phyloP scores from a whole-genome alignment of 2,888 invertebrate species.

The Malthinus flaveolus region DNA sequence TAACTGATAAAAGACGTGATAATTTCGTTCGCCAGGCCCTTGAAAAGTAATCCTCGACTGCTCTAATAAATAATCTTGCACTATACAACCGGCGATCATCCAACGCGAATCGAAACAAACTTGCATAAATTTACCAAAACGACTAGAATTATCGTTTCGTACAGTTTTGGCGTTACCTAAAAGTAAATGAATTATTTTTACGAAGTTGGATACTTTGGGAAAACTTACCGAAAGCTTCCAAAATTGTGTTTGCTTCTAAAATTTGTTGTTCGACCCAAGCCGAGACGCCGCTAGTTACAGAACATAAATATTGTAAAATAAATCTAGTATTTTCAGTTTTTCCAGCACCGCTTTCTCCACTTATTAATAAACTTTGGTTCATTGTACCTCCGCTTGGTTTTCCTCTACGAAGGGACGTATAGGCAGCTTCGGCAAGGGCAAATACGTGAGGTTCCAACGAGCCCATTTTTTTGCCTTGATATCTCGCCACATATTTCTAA shows the following conservation, averaged over 20 bases:
- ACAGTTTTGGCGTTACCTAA: conserved; percentile 91
- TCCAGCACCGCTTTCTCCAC: conserved; percentile 91
- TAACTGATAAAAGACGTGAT: conserved; percentile 90
- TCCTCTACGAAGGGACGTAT: conserved; percentile 69
- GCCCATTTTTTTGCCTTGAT: conserved; percentile 82
- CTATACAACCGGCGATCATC: conserved; percentile 89
- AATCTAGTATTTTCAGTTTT: conserved; percentile 93
- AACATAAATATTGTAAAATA: conserved; percentile 88
- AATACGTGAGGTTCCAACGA: conserved; percentile 86
- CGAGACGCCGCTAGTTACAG: conserved; percentile 76
- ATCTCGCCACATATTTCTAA: conserved; percentile 81
- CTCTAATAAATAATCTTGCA: conserved; percentile 88
- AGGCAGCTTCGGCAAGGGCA: conserved; percentile 87
- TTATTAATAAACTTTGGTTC: conserved; percentile 87
- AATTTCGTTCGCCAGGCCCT: conserved; percentile 84
- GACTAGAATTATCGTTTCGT: conserved; percentile 88
- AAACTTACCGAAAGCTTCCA: conserved; percentile 85
- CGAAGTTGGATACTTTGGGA: not conserved
- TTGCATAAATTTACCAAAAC: conserved; percentile 96
- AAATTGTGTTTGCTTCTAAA: conserved; percentile 88
- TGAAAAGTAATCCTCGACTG: conserved; percentile 90
- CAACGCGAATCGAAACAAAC: conserved; percentile 87
- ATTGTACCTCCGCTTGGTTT: conserved; percentile 41
- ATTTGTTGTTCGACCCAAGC: conserved; percentile 97
- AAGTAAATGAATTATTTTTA: conserved; percentile 16